These are phyloP conservation scores for Schizopygopsis pylzovi DNA, from an alignment of 2,797 vertebrate species.

Conservation along the genomic window DNA sequence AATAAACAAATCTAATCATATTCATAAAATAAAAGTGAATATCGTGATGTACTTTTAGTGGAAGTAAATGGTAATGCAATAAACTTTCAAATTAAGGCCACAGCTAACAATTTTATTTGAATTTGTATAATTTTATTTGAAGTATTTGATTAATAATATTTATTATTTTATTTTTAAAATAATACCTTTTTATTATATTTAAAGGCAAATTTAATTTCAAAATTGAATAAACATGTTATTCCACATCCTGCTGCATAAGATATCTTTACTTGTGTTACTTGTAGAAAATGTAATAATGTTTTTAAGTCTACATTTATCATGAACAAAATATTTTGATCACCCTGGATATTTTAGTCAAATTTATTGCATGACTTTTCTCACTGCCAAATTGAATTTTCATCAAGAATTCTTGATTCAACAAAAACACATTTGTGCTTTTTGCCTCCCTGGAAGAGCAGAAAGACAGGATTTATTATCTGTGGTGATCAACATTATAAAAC, in stretches of 20 bases:
- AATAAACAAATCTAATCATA: background rate
- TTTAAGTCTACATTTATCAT: background rate
- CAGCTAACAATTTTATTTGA: background rate
- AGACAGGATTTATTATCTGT: background rate
- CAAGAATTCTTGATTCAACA: background rate
- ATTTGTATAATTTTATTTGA: background rate
- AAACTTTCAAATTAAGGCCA: background rate
- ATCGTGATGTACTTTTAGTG: background rate
- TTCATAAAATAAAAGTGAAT: background rate
- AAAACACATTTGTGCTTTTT: background rate
- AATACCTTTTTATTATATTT: background rate
- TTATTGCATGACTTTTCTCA: background rate
- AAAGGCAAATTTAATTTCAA: background rate
- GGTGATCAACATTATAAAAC: background rate
- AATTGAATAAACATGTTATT: background rate
- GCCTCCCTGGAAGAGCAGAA: background rate
- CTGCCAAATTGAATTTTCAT: background rate
- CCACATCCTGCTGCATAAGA: background rate
- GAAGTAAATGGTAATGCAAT: background rate
- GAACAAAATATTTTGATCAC: background rate
- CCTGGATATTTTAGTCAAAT: background rate
- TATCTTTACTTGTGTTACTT: background rate
- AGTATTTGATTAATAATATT: background rate
- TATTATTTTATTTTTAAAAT: background rate
- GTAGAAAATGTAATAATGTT: too few species aligned